Evolutionary conservation across 2,888 invertebrate species (phyloP).

Genomic region (Acanthacorydalis orientalis): DNA sequence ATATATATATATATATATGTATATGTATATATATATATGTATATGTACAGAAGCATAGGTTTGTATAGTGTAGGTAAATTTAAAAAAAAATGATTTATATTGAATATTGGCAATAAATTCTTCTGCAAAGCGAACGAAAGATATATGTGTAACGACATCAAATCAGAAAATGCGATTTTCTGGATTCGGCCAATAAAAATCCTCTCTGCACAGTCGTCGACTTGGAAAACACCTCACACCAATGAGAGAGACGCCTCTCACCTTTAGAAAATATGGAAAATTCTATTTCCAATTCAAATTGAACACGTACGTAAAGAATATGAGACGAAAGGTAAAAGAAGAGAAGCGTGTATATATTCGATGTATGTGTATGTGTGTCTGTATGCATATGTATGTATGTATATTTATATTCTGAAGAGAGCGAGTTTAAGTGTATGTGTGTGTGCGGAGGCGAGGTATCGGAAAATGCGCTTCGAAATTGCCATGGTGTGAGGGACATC

Average conservation of each 20-base stretch:
- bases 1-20: no score
- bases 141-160: no score
- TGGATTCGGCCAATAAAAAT: no score
- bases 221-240: no score
- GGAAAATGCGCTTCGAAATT: background rate
- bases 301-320: conserved; percentile 3
- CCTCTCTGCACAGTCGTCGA: no score
- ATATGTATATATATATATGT: no score
- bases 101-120: no score
- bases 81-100: no score
- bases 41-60: no score
- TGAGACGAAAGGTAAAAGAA: background rate
- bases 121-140: no score
- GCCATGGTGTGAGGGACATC: background rate
- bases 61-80: no score
- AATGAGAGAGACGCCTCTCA: background rate
- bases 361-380: background rate
- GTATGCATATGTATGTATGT: background rate
- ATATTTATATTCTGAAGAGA: background rate
- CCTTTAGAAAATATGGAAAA: conserved; percentile 3
- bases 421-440: background rate
- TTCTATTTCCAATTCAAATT: conserved; percentile 4
- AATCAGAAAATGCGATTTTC: no score
- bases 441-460: background rate
- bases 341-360: background rate